These are phyloP conservation scores for Caenorhabditis sp. DNA, from an alignment of 2,888 invertebrate genomes.

Conservation along the genomic window DNA sequence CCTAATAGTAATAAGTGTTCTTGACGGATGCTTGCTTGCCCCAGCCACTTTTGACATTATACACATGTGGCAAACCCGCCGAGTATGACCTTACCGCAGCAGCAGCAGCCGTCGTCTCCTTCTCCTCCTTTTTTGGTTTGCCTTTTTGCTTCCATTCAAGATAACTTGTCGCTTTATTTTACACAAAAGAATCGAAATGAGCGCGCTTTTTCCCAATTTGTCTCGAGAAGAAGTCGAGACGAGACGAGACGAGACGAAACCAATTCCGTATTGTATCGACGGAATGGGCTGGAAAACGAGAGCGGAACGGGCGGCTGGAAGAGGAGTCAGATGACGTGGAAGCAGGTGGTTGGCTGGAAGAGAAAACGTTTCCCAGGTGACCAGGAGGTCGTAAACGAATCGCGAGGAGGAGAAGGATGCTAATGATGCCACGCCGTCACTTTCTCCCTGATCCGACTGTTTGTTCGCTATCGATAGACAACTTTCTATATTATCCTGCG, in stretches of 20 bases:
- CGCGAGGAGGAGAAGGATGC: conserved; percentile 12
- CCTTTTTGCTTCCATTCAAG: conserved; percentile 49
- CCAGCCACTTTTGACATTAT: conserved; percentile 36
- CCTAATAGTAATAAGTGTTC: conserved; percentile 56
- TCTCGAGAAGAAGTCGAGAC: neutral
- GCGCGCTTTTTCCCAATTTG: conserved; percentile 49
- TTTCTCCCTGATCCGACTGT: conserved; percentile 55
- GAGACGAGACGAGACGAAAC: conserved; percentile 24
- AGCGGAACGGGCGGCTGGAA: conserved; percentile 17
- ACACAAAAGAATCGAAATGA: conserved; percentile 57
- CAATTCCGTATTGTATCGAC: conserved; percentile 45
- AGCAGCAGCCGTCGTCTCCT: conserved; percentile 13
- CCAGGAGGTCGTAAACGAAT: conserved; percentile 44
- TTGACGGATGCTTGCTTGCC: conserved; percentile 24
- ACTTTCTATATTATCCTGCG: conserved; percentile 26
- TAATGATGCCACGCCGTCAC: conserved; percentile 38
- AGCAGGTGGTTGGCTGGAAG: too few species aligned
- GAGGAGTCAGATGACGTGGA: conserved; percentile 12
- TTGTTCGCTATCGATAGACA: conserved; percentile 47
- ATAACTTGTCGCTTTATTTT: conserved; percentile 58
- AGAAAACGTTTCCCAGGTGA: conserved; percentile 45
- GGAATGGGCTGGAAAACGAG: conserved; percentile 34
- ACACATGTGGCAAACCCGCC: conserved; percentile 6
- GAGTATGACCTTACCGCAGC: conserved; percentile 60
- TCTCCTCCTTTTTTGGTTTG: conserved; percentile 26